phyloP scores from a whole-genome alignment of 2,113 vertebrate genomes.

The Sphyrna mokarran region DNA sequence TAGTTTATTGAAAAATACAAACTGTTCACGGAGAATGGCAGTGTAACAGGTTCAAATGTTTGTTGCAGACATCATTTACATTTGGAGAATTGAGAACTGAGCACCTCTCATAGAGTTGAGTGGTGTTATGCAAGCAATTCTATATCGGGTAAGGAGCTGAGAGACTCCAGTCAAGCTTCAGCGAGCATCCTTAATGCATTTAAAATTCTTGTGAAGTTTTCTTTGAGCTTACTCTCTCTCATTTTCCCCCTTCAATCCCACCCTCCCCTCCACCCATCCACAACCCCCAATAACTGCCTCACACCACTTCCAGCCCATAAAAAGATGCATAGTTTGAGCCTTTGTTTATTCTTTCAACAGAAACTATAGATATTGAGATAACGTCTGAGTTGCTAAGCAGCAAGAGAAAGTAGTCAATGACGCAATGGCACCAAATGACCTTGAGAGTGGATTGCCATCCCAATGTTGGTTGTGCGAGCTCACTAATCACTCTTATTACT shows the following conservation, averaged over 20 bases:
- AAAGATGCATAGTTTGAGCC: neutral
- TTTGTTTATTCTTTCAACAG: neutral
- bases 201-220: neutral
- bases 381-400: neutral
- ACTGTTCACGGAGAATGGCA: neutral
- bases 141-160: neutral
- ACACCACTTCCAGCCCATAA: neutral
- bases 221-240: neutral
- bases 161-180: neutral
- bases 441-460: neutral
- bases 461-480: neutral
- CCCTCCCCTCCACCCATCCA: neutral
- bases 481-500: neutral
- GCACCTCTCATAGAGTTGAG: neutral
- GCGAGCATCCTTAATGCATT: neutral
- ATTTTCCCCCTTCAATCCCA: neutral
- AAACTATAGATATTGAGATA: neutral
- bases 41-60: neutral
- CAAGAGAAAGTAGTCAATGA: neutral
- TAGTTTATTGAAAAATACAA: conserved; percentile 10
- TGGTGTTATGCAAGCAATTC: neutral
- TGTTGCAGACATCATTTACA: neutral
- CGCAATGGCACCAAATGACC: neutral
- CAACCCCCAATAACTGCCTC: neutral
- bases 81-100: conserved; percentile 2